These are phyloP conservation scores for Rhopalosiphum nymphaeae DNA, from an alignment of 2,888 invertebrate genomes.

Conservation along the genomic window DNA sequence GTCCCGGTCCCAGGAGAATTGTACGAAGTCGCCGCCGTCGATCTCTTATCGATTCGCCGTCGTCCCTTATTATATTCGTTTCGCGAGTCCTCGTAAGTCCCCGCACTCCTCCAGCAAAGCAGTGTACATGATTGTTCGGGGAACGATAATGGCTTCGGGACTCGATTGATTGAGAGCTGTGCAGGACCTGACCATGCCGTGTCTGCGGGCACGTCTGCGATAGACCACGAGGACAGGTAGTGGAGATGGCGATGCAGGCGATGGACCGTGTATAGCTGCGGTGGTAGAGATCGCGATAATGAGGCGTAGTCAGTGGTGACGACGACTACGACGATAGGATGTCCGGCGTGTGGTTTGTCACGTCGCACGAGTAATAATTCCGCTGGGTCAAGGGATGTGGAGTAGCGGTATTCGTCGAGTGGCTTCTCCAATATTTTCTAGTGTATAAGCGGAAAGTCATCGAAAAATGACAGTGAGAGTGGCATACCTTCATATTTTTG, in stretches of 20 bases:
- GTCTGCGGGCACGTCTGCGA: slow-evolving; percentile 34
- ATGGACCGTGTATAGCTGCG: not conserved
- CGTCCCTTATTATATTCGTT: slow-evolving; percentile 61
- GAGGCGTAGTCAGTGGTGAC: slow-evolving; percentile 23
- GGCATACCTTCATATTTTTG: not conserved
- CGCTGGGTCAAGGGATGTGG: not conserved
- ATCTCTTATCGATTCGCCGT: slow-evolving; percentile 61
- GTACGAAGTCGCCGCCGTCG: slow-evolving; percentile 51
- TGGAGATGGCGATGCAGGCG: not conserved
- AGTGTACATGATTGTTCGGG: slow-evolving; percentile 60
- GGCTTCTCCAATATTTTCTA: not conserved
- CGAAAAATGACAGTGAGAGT: not conserved
- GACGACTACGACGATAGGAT: not conserved
- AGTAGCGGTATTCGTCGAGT: not conserved
- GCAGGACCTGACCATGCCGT: not conserved
- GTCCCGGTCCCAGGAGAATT: slow-evolving; percentile 52
- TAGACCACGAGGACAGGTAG: slow-evolving; percentile 39
- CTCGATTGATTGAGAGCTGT: slow-evolving; percentile 41
- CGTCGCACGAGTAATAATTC: not conserved
- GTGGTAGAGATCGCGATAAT: slow-evolving; percentile 28
- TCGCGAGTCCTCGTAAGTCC: slow-evolving; percentile 13
- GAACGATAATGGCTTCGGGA: slow-evolving; percentile 63
- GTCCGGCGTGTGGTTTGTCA: slow-evolving; percentile 24
- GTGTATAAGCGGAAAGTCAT: not conserved
- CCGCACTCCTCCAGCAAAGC: not conserved